Conservation (phyloP, 2,888 invertebrate species). For the Petrolisthes cinctipes region DNA sequence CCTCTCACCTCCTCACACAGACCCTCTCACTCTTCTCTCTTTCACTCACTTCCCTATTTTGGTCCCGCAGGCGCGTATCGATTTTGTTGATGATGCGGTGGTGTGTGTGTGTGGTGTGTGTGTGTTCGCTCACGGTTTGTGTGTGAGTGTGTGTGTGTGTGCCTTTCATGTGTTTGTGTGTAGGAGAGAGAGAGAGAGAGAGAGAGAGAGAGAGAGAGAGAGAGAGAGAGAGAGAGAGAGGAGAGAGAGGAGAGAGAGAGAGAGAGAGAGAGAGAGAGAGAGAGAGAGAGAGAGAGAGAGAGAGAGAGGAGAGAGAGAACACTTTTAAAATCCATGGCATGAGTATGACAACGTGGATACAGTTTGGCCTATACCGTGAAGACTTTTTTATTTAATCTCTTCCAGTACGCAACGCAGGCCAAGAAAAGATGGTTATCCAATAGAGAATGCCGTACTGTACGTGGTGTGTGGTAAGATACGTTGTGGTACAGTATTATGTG, state of each 20-base stretch:
- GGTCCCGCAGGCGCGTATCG: neutral
- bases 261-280: conserved; percentile 15
- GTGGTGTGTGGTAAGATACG: no score
- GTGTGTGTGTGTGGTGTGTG: neutral
- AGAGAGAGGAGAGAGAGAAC: neutral
- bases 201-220: neutral
- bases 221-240: neutral
- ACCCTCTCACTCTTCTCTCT: neutral
- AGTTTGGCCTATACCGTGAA: neutral
- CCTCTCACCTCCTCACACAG: no score
- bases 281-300: conserved; percentile 19
- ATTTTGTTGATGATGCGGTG: neutral
- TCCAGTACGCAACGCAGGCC: no score
- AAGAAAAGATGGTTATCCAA: no score
- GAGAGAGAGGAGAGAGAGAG: neutral
- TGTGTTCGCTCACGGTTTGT: neutral
- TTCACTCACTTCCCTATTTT: neutral
- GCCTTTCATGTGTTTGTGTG: neutral
- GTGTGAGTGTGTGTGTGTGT: neutral
- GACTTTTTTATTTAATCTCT: neutral
- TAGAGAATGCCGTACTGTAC: no score
- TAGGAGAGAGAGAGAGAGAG: neutral
- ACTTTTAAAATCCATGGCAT: neutral
- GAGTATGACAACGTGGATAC: neutral
- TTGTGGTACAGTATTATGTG: no score